These are phyloP conservation scores for Leptopilina syphax DNA, from an alignment of 2,888 invertebrate species.

Conservation along the genomic window DNA sequence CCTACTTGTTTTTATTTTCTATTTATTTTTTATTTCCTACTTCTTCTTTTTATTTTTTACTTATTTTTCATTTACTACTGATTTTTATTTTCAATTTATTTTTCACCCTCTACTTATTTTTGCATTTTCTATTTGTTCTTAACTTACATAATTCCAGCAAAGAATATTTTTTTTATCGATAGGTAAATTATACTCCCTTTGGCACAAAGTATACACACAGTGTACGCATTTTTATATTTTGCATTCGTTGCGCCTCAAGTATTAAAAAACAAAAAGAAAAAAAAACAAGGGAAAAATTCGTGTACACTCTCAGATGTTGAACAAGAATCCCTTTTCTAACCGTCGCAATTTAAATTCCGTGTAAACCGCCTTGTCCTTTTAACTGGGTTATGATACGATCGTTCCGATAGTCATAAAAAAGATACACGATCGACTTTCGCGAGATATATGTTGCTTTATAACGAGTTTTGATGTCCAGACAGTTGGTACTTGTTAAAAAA, in stretches of 20 bases:
- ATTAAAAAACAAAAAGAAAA: not conserved
- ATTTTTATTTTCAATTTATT: too few species aligned
- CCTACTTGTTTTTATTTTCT: too few species aligned
- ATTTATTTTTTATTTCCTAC: too few species aligned
- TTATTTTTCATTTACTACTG: too few species aligned
- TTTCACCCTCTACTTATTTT: too few species aligned
- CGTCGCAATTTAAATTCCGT: conserved; percentile 50
- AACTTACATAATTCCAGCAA: too few species aligned
- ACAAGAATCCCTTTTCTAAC: conserved; percentile 18
- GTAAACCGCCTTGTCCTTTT: conserved; percentile 43
- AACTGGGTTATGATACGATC: conserved; percentile 52
- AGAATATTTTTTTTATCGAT: too few species aligned
- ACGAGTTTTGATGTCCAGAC: conserved; percentile 42
- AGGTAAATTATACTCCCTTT: too few species aligned
- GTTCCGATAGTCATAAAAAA: conserved; percentile 42
- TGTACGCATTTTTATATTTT: not conserved
- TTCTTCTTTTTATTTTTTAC: too few species aligned
- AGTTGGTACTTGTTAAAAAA: conserved; percentile 36
- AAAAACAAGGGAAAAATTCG: not conserved
- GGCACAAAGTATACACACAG: too few species aligned
- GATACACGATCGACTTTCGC: conserved; percentile 45
- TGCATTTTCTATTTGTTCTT: too few species aligned
- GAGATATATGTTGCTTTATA: conserved; percentile 36
- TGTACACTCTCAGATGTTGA: conserved; percentile 1
- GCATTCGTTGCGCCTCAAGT: not conserved